phyloP scores from a whole-genome alignment of 2,113 vertebrate species.

The Panthera uncia region DNA sequence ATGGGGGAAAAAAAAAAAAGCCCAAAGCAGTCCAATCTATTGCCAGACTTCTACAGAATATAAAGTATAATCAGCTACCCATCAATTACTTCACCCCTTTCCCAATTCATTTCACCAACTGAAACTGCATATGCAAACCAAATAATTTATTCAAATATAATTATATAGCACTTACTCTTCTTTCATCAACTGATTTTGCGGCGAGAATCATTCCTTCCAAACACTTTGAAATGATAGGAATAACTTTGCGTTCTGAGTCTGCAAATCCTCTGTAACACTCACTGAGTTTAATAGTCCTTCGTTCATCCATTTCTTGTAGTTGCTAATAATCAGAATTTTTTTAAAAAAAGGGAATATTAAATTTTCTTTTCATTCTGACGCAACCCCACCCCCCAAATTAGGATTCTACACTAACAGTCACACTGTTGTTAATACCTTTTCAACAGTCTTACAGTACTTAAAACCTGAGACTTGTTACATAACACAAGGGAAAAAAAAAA shows the following conservation, averaged over 20 bases:
- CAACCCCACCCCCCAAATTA: not conserved
- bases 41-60: not conserved
- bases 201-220: constrained; percentile 98
- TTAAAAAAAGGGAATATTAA: constrained; percentile 55
- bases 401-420: constrained; percentile 15
- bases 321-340: constrained; percentile 86
- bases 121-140: not conserved
- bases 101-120: constrained; percentile 14
- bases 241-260: constrained; percentile 95
- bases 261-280: constrained; percentile 97
- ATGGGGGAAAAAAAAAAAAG: too few relatives aligned
- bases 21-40: not conserved
- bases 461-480: not conserved
- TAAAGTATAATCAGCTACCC: constrained; percentile 25
- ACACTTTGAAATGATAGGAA: constrained; percentile 98
- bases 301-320: constrained; percentile 98
- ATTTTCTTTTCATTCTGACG: constrained; percentile 63
- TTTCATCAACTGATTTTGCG: constrained; percentile 96
- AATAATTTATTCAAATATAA: constrained; percentile 13
- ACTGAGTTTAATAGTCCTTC: constrained; percentile 95
- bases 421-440: not conserved
- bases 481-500: not conserved
- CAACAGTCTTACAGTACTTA: constrained; percentile 8
- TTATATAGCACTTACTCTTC: constrained; percentile 87
- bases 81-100: not conserved